Percentiles rank a stretch among this genome's conserved stretches.
Conservation (phyloP, 2,797 vertebrate genomes). For the Manis pentadactyla region DNA sequence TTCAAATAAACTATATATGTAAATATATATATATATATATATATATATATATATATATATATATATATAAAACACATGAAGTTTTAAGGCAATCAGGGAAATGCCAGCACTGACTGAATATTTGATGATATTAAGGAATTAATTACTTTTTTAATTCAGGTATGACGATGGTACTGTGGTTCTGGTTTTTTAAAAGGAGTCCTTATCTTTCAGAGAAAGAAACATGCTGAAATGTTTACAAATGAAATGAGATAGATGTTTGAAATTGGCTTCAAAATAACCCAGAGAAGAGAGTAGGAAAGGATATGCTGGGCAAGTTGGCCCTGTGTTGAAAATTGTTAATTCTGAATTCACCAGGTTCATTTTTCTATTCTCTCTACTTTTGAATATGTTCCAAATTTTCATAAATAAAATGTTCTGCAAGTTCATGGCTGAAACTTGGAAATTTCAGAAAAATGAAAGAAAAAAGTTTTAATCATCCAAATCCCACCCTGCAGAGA, state of each 20-base stretch:
- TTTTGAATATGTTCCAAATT: conserved; percentile 28
- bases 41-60: not conserved
- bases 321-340: not conserved
- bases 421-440: conserved; percentile 41
- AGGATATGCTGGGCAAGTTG: not conserved
- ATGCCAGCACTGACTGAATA: not conserved
- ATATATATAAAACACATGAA: not conserved
- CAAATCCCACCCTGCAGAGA: conserved; percentile 51
- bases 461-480: conserved; percentile 50
- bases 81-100: not conserved
- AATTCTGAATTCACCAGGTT: not conserved
- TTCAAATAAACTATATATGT: not conserved
- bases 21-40: not conserved
- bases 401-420: conserved; percentile 42
- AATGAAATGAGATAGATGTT: not conserved
- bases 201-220: conserved; percentile 20
- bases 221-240: not conserved
- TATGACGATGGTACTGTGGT: not conserved
- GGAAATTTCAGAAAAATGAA: conserved; percentile 54
- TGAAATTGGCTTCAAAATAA: conserved; percentile 12
- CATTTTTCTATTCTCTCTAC: conserved; percentile 28
- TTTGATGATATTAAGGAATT: not conserved
- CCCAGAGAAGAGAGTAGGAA: not conserved
- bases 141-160: conserved; percentile 15
- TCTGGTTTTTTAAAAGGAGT: not conserved